A percentile compares a stretch with the other conserved stretches of the same genome.
Conservation (phyloP, 2,113 vertebrate genomes). For the Phylloscopus trochilus region DNA sequence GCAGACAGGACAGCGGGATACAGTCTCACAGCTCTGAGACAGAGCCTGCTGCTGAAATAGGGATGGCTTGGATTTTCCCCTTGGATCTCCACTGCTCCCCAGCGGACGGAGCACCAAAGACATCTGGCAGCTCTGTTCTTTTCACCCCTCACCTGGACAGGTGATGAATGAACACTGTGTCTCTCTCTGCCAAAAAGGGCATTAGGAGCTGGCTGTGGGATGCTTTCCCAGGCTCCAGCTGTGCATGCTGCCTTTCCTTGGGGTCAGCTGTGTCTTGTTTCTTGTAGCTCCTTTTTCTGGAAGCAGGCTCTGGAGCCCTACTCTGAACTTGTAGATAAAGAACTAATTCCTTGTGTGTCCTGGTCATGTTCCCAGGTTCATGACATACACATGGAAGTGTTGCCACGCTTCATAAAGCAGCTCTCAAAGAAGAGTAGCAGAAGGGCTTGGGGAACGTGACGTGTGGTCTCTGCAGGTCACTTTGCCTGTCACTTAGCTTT, state of each 20-base stretch:
- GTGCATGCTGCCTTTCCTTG: neutral
- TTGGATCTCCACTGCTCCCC: conserved; percentile 8
- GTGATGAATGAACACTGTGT: neutral
- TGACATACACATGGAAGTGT: neutral
- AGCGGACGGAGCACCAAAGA: fast-evolving
- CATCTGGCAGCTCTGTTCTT: neutral
- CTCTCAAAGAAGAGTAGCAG: neutral
- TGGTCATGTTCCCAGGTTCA: neutral
- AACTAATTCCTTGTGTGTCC: neutral
- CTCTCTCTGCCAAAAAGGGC: neutral
- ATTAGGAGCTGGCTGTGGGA: neutral
- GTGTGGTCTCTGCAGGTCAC: neutral
- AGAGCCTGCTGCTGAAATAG: neutral
- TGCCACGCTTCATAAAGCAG: neutral
- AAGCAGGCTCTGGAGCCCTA: neutral
- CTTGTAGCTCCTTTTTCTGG: neutral
- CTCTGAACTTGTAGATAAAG: neutral
- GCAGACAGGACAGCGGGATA: neutral
- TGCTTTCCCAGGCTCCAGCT: neutral
- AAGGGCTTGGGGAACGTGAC: neutral
- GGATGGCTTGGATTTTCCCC: neutral
- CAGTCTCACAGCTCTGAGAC: neutral
- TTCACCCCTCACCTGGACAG: neutral
- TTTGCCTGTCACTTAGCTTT: neutral
- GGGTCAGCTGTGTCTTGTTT: neutral